Evolutionary conservation across 2,113 vertebrate genomes (phyloP).

Genomic region (Hemichromis elongatus): DNA sequence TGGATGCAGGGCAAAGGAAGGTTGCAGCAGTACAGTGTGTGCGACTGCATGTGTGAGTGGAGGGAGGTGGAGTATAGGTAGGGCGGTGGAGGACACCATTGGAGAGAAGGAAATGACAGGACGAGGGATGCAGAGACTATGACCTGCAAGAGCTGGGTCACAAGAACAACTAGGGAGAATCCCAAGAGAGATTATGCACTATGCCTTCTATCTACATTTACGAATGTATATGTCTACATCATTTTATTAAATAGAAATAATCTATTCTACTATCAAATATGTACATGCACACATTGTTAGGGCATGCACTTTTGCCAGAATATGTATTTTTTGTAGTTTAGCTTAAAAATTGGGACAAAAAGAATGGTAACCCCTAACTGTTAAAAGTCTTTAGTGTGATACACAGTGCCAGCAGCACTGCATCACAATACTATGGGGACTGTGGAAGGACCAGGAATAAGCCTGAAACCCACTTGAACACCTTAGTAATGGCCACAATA

Average conservation of each 20-base stretch:
- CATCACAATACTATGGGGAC: neutral
- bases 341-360: neutral
- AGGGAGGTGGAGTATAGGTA: conserved; percentile 3
- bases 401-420: neutral
- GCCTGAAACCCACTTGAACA: neutral
- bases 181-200: no score
- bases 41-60: neutral
- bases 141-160: neutral
- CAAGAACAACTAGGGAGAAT: neutral
- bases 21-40: conserved; percentile 19
- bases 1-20: conserved; percentile 41
- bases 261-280: neutral
- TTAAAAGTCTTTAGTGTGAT: neutral
- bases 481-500: neutral
- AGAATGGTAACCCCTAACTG: neutral
- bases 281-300: neutral
- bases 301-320: neutral
- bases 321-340: neutral
- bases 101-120: conserved; percentile 33
- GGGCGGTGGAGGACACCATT: conserved; percentile 19
- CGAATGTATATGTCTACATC: neutral
- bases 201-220: neutral
- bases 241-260: neutral
- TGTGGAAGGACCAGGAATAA: neutral
- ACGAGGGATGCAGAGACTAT: neutral